Evolutionary conservation across 2,113 vertebrate genomes (phyloP), one percentile per base, ranked within the genome.

Genomic region (Lipophrys pholis): DNA sequence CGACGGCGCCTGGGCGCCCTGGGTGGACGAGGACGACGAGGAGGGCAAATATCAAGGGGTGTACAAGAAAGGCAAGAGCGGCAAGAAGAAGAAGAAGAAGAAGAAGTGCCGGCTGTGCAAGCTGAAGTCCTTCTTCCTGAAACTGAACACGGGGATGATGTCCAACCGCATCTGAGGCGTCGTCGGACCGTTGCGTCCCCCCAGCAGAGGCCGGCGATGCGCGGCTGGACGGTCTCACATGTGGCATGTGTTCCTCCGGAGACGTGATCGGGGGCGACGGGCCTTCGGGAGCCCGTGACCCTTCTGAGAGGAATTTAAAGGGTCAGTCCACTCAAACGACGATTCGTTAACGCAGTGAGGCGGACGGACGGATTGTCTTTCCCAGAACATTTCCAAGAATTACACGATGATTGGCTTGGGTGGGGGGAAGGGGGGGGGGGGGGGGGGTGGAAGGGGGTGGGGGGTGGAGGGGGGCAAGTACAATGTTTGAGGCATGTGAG

Each of bases 121-220:
- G 69, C 93, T 98, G 61, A 94, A 93, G 54, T 94, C 95, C 0
- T 97, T 97, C 81, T 97, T 99, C 64, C 94, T 92, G 61, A 97
- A 97, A 82, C 94, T 98, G 45, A 98, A 97, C 90, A 95, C 93
- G 6, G 89, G 95, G 80, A 94, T 97, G 77, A 96, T 97, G 95
- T 97, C 95, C 40, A 97, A 95, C 42, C 94, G 92, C 62, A 98
- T 98, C 87, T 98, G 92, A 89, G 48, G 21, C 0, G 16, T 41
- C 10, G n/a, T n/a, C n/a, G n/a, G n/a, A n/a, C n/a, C n/a, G n/a
- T n/a, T n/a, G n/a, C n/a, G n/a, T n/a, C n/a, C n/a, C n/a, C n/a
- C 21, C 21, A 30, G 21, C 2, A 30, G 21, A 30, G 21, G 21
- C 21, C 21, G 21, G 21, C 21, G 21, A 30, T 4, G 4, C 21